Percentiles rank a stretch among this genome's conserved stretches.
Evolutionary conservation across 2,113 vertebrate genomes (phyloP).

Genomic region (Tympanuchus pallidicinctus): DNA sequence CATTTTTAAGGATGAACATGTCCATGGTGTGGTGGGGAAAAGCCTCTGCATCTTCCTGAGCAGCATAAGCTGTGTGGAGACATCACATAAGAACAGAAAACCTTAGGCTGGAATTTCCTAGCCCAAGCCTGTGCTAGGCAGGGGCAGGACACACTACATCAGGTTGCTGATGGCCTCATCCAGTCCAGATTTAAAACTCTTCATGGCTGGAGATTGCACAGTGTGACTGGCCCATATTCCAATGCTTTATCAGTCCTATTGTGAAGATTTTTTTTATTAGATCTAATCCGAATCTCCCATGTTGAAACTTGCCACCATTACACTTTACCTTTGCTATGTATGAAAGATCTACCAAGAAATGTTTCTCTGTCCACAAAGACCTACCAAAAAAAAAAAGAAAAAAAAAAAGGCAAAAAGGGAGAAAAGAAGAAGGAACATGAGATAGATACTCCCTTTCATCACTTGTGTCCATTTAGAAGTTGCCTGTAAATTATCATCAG

Average conservation of each 20-base stretch:
- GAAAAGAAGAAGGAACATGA: not conserved
- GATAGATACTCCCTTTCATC: not conserved
- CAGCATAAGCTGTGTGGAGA: not conserved
- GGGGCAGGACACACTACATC: not conserved
- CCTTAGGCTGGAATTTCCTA: not conserved
- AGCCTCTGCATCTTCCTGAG: not conserved
- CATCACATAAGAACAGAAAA: not conserved
- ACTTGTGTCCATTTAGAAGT: not conserved
- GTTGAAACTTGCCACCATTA: not conserved
- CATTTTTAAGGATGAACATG: not conserved
- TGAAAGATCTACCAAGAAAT: not conserved
- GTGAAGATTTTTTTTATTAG: not conserved
- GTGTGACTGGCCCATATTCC: not conserved
- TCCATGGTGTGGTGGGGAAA: not conserved
- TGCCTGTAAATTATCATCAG: not conserved
- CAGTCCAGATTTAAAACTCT: not conserved
- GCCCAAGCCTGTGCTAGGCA: not conserved
- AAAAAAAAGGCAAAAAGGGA: not conserved
- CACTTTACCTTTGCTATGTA: not conserved
- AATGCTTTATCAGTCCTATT: not conserved
- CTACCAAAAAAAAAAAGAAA: not conserved
- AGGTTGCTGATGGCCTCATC: accelerated
- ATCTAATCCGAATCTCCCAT: not conserved
- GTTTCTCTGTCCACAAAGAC: not conserved
- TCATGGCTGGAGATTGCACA: not conserved